Evolutionary conservation across 2,888 invertebrate species (phyloP).

Genomic region (Tenthredo mesomela): DNA sequence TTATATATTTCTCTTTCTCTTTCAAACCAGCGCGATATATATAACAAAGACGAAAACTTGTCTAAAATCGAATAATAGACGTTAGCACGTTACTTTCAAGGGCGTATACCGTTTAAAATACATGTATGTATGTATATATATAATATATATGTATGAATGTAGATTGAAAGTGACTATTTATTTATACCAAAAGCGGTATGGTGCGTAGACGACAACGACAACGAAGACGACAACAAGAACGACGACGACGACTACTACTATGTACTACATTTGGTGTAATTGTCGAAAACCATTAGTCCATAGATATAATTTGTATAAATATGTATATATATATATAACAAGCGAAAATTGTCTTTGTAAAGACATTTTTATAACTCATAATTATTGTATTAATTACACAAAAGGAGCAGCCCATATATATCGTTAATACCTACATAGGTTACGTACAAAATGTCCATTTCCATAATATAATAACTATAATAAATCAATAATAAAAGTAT

Average conservation of each 20-base stretch:
- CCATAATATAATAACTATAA: neutral
- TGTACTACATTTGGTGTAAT: neutral
- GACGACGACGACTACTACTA: neutral
- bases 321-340: neutral
- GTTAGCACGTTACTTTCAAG: neutral
- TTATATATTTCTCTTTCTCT: neutral
- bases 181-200: neutral
- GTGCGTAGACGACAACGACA: neutral
- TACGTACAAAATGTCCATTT: neutral
- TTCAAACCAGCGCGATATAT: neutral
- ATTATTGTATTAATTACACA: slow-evolving; percentile 15
- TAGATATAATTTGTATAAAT: neutral
- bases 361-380: neutral
- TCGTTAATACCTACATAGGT: neutral
- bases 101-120: neutral
- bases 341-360: neutral
- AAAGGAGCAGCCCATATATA: neutral
- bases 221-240: neutral
- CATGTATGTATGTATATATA: neutral
- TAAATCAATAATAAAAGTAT: neutral
- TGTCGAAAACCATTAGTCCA: slow-evolving; percentile 1
- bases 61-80: slow-evolving; percentile 3
- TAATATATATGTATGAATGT: neutral
- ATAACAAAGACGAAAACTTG: neutral
- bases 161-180: slow-evolving; percentile 1